phyloP scores from a whole-genome alignment of 1,140 invertebrate species.

The Palaemon carinicauda region DNA sequence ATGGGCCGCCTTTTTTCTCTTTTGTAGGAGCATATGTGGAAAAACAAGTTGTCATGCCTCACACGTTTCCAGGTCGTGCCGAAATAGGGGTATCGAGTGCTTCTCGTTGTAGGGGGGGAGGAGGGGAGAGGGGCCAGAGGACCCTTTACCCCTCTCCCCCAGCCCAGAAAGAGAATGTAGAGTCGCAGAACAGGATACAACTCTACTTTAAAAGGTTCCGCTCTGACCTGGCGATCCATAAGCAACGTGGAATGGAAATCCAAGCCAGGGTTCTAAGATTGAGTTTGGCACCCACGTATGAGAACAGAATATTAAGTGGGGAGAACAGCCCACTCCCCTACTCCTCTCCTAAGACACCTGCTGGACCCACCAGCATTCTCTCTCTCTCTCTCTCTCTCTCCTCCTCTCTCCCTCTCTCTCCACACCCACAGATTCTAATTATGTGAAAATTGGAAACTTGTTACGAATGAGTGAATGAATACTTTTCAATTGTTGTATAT shows the following conservation, averaged over 20 bases:
- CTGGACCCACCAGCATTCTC: background rate
- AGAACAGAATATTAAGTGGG: constrained; percentile 27
- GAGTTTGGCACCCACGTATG: constrained; percentile 41
- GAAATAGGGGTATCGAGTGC: no score
- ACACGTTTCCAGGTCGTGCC: no score
- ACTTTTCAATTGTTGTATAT: no score
- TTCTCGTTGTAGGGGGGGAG: no score
- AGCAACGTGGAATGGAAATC: constrained; percentile 53
- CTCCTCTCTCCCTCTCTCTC: background rate
- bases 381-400: constrained; percentile 28
- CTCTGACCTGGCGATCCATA: constrained; percentile 52
- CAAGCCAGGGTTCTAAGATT: constrained; percentile 45
- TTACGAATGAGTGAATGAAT: no score
- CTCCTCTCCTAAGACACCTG: no score
- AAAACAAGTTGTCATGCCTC: no score
- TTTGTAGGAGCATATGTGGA: no score
- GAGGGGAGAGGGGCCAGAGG: background rate
- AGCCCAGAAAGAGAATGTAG: constrained; percentile 10
- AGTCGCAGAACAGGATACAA: constrained; percentile 39
- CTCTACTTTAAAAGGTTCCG: constrained; percentile 44
- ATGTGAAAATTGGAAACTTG: no score
- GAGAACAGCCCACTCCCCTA: no score
- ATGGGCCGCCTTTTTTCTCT: no score
- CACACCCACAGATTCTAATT: background rate
- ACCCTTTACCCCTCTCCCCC: background rate